Evolutionary conservation across 1,140 invertebrate genomes (phyloP), one percentile per base, ranked within the genome.

Genomic region (Zophobas atratus): DNA sequence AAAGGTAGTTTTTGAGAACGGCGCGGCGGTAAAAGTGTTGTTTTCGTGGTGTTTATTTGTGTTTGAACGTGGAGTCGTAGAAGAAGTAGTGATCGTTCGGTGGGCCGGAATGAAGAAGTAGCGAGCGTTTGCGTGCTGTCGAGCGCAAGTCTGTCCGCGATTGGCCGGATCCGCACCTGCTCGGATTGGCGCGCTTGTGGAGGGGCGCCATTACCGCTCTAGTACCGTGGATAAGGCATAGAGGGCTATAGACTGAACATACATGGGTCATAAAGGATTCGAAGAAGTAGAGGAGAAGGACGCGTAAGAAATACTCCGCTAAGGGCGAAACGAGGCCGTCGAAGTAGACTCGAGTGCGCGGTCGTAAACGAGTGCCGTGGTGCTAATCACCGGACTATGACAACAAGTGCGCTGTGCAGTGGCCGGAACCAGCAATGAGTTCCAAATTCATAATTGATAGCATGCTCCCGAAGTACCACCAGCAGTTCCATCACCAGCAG

Each of bases 401-500:
- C 80, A 84, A 81, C 77, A 63, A 82, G 84, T 85, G 85, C 82
- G 81, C 81, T 81, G 55, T 77, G 81, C 82, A 82, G 80, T 80
- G 67, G 73, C 81, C 73, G 79, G 80, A 80, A 79, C 78, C 79
- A 81, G 92, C 91, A 90, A 97, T 97, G 95, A 97, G 94, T 93
- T 95, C 94, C 89, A 97, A 97, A 93, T 97, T 97, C 90, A 94
- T 96, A 92, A 96, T 97, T 90, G 95, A 97, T 95, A 96, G 94
- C 91, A 97, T 97, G 95, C 93, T 97, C 89, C 95, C 95, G 83
- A 97, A 97, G 92, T 97, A 97, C 89, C 92, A 94, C 86, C 93
- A 93, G 85, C 93, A 93, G 88, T 94, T 93, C 85, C 92, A 90
- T 89, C 92, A 92, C 89, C 90, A 91, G 81, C 90, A 91, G 83